Conservation (phyloP, 2,113 vertebrate genomes). For the Speoplatyrhinus poulsoni region DNA sequence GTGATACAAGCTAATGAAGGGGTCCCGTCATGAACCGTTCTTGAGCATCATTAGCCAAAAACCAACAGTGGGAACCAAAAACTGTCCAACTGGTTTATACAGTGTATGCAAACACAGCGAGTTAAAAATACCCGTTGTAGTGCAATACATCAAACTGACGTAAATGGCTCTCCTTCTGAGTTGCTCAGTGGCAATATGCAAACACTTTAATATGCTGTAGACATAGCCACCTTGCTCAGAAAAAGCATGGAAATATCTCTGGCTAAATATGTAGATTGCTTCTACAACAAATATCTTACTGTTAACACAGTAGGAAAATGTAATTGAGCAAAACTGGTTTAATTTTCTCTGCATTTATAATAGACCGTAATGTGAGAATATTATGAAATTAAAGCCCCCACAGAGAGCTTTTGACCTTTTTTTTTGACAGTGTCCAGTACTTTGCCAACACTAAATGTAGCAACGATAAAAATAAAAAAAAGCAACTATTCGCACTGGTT, state of each 20-base stretch:
- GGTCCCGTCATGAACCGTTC: background rate
- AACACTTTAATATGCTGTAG: conserved; percentile 7
- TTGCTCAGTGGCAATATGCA: conserved; percentile 21
- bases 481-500: no score
- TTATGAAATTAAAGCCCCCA: background rate
- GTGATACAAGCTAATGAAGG: background rate
- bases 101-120: conserved; percentile 27
- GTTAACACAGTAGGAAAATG: background rate
- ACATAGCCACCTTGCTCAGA: conserved; percentile 2
- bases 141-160: conserved; percentile 40
- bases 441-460: no score
- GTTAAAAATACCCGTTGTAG: conserved; percentile 2
- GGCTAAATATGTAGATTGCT: background rate
- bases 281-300: no score
- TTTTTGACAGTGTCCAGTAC: no score
- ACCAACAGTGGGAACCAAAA: conserved; percentile 17
- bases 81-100: conserved; percentile 12
- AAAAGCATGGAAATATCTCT: background rate
- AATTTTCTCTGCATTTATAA: background rate
- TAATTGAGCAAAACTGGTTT: background rate
- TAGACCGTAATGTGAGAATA: background rate
- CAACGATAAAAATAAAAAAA: no score
- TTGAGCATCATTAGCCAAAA: conserved; percentile 18
- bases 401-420: no score
- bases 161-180: conserved; percentile 15